phyloP scores from a whole-genome alignment of 2,797 vertebrate genomes.

The Pampus argenteus region DNA sequence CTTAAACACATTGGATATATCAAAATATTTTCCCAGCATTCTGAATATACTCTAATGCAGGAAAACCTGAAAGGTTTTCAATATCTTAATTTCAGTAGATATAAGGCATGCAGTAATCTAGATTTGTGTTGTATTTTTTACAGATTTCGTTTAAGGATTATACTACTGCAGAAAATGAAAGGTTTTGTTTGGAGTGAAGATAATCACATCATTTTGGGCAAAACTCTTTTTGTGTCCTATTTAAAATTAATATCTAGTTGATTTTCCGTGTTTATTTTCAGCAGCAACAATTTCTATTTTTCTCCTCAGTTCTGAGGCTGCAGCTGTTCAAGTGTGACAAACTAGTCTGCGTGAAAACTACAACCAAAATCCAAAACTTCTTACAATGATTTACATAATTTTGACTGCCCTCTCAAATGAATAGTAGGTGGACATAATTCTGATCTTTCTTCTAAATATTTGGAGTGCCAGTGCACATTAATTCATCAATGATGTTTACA shows the following conservation, averaged over 20 bases:
- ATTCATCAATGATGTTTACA: conserved; percentile 12
- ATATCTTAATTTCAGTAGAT: conserved; percentile 44
- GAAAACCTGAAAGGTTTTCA: conserved; percentile 17
- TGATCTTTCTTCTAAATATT: conserved; percentile 46
- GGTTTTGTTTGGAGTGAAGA: conserved; percentile 24
- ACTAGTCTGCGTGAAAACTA: conserved; percentile 26
- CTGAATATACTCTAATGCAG: not conserved
- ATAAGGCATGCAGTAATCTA: conserved; percentile 38
- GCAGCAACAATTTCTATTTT: conserved; percentile 6
- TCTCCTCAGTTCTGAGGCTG: not conserved
- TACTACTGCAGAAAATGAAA: conserved; percentile 51
- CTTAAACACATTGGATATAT: not conserved
- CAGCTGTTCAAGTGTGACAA: conserved; percentile 7
- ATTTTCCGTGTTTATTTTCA: not conserved
- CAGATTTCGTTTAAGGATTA: conserved; percentile 51
- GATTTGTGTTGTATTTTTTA: conserved; percentile 56
- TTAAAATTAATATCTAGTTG: conserved; percentile 16
- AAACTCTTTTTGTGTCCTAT: conserved; percentile 30
- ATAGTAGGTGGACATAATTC: not conserved
- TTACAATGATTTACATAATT: conserved; percentile 17
- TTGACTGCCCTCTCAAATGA: conserved; percentile 2
- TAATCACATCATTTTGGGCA: conserved; percentile 19
- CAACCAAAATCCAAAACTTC: conserved; percentile 31
- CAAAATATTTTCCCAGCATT: not conserved
- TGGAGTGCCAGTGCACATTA: conserved; percentile 24